These are phyloP conservation scores for Montipora foliosa DNA, from an alignment of 64 coral and sea anemone genomes.

Conservation along the genomic window DNA sequence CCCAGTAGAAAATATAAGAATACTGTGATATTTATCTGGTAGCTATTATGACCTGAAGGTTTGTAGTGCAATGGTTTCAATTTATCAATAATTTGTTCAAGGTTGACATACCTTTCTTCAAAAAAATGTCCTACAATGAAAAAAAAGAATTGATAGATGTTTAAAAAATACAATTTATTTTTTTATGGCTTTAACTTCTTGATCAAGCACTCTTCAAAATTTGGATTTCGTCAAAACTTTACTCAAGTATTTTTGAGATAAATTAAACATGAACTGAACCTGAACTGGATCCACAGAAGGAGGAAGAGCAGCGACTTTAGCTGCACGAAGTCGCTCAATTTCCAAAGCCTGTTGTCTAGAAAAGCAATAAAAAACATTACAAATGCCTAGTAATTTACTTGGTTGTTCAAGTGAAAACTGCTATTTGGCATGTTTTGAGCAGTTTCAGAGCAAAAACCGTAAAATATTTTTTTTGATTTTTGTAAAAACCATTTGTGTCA, in stretches of 20 bases:
- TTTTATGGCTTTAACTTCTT: background rate
- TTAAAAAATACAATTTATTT: background rate
- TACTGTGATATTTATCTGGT: too few relatives aligned
- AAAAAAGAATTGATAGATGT: background rate
- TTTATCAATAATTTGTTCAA: too few relatives aligned
- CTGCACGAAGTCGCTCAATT: conserved; percentile 56
- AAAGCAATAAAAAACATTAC: background rate
- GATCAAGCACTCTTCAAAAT: background rate
- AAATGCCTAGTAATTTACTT: too few relatives aligned
- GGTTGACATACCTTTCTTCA: conserved; percentile 20
- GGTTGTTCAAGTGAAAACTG: too few relatives aligned
- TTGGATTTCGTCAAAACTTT: background rate
- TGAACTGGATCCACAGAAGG: conserved; percentile 14
- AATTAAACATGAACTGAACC: background rate
- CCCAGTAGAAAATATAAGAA: too few relatives aligned
- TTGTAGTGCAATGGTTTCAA: too few relatives aligned
- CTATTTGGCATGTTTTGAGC: too few relatives aligned
- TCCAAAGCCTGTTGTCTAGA: conserved; percentile 42
- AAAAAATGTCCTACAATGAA: conserved; percentile 16
- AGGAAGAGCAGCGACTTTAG: conserved; percentile 49
- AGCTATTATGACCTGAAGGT: too few relatives aligned
- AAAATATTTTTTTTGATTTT: too few relatives aligned
- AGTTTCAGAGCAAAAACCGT: too few relatives aligned
- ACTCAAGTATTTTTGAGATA: too few relatives aligned
- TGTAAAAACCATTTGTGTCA: too few relatives aligned